These are phyloP conservation scores for Cotesia glomerata DNA, from an alignment of 1,140 invertebrate species.

Conservation along the genomic window DNA sequence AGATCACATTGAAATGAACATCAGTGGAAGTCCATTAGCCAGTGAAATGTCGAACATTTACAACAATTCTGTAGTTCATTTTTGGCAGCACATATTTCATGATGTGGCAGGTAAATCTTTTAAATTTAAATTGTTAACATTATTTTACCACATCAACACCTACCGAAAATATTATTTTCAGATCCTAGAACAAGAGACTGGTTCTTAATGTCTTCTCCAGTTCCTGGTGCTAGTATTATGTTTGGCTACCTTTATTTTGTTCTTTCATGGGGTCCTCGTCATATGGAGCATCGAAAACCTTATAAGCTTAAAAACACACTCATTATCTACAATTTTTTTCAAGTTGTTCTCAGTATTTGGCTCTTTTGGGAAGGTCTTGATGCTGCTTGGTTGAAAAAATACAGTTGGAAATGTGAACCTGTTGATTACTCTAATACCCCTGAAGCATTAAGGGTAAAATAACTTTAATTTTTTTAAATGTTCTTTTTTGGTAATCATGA, in stretches of 20 bases:
- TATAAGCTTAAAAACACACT: slow-evolving; percentile 78
- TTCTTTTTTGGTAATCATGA: background rate
- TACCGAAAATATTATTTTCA: slow-evolving; percentile 50
- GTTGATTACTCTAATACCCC: slow-evolving; percentile 77
- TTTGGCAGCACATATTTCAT: slow-evolving; percentile 65
- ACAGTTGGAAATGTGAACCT: slow-evolving; percentile 85
- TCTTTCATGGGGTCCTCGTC: slow-evolving; percentile 75
- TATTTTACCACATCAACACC: background rate
- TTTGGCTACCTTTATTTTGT: slow-evolving; percentile 76
- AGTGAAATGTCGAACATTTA: slow-evolving; percentile 60
- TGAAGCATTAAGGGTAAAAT: slow-evolving; percentile 73
- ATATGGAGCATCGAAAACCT: slow-evolving; percentile 82
- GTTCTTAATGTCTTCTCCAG: slow-evolving; percentile 80
- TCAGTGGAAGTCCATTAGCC: slow-evolving; percentile 37
- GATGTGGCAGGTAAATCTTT: slow-evolving; percentile 64
- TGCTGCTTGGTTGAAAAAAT: slow-evolving; percentile 68
- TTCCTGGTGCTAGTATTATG: slow-evolving; percentile 74
- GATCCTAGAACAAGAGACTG: slow-evolving; percentile 84
- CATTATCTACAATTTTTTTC: slow-evolving; percentile 81
- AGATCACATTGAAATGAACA: slow-evolving; percentile 52
- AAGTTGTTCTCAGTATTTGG: slow-evolving; percentile 78
- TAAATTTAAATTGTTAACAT: slow-evolving; percentile 13
- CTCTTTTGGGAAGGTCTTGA: slow-evolving; percentile 76
- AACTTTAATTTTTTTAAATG: slow-evolving; percentile 4
- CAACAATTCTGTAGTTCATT: slow-evolving; percentile 63